These are phyloP conservation scores for Excalfactoria chinensis DNA, from an alignment of 2,113 vertebrate genomes.

Conservation along the genomic window DNA sequence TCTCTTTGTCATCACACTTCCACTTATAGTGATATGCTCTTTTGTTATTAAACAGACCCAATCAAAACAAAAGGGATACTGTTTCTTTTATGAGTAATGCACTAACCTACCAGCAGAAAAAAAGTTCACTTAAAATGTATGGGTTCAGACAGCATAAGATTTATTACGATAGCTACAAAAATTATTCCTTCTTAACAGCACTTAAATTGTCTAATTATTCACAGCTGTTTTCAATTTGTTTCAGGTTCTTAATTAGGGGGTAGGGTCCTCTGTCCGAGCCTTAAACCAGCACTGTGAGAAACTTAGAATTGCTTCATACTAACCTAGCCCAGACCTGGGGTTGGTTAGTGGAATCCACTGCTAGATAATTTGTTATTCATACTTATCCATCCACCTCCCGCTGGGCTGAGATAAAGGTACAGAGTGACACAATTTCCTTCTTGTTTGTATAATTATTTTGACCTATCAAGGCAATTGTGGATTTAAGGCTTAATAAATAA, in stretches of 20 bases:
- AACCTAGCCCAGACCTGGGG: conserved; percentile 42
- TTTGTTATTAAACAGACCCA: conserved; percentile 94
- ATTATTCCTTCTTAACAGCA: conserved; percentile 95
- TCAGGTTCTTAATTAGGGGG: conserved; percentile 89
- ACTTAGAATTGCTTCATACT: conserved; percentile 73
- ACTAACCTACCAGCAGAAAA: conserved; percentile 83
- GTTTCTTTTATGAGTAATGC: conserved; percentile 96
- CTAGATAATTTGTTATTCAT: conserved; percentile 81
- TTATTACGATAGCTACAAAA: conserved; percentile 95
- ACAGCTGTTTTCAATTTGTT: conserved; percentile 94
- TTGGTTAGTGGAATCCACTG: conserved; percentile 80
- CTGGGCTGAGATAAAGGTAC: conserved; percentile 59
- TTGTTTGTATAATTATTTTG: conserved; percentile 71
- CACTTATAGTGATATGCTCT: conserved; percentile 70
- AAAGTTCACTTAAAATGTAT: conserved; percentile 87
- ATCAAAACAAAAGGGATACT: conserved; percentile 92
- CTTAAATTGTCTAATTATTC: conserved; percentile 99
- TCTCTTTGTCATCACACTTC: conserved; percentile 73
- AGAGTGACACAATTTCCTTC: conserved; percentile 69
- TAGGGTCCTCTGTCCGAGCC: conserved; percentile 82
- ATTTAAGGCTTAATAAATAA: background rate
- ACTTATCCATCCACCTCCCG: conserved; percentile 70
- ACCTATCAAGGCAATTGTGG: conserved; percentile 68
- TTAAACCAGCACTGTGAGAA: conserved; percentile 77
- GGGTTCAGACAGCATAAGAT: conserved; percentile 95